Percentiles rank a stretch among this genome's conserved stretches.
These are phyloP conservation scores for Limnothrissa miodon DNA, from an alignment of 2,113 vertebrate species.

Conservation along the genomic window DNA sequence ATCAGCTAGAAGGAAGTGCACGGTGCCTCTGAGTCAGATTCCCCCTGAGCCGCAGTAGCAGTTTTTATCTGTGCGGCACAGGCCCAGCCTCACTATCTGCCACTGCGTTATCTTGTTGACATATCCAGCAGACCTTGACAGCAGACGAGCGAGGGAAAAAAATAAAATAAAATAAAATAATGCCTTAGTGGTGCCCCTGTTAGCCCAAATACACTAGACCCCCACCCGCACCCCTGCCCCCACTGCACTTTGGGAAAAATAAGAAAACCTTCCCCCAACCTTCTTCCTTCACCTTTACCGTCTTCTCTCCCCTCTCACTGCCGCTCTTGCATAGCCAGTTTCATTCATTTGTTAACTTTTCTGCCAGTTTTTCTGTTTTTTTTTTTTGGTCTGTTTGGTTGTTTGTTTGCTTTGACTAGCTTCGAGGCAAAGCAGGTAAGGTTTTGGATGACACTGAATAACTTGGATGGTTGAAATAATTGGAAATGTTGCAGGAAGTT, in stretches of 20 bases:
- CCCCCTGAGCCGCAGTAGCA: slow-evolving; percentile 12
- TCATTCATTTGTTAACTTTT: not conserved
- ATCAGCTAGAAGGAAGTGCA: slow-evolving; percentile 26
- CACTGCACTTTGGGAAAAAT: not conserved
- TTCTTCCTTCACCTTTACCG: not conserved
- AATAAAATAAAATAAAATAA: slow-evolving; percentile 19
- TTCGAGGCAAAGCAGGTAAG: not conserved
- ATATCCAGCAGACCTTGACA: slow-evolving; percentile 45
- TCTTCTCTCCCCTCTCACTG: not conserved
- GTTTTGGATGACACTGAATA: not conserved
- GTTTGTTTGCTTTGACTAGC: not conserved
- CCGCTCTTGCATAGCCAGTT: not conserved
- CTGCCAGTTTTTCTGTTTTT: too few relatives aligned
- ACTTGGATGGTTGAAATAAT: too few relatives aligned
- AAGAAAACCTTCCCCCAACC: not conserved
- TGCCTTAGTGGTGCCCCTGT: slow-evolving; percentile 11
- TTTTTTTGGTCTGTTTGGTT: not conserved
- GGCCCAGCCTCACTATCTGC: slow-evolving; percentile 27
- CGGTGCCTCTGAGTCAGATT: not conserved
- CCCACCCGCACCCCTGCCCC: not conserved
- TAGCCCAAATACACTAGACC: not conserved
- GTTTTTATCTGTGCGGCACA: slow-evolving; percentile 40
- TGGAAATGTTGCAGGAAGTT: too few relatives aligned
- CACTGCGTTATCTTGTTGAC: slow-evolving; percentile 43
- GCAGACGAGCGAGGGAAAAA: slow-evolving; percentile 17